Evolutionary conservation across 2,888 invertebrate species (phyloP), one percentile per base, ranked within the genome.

Genomic region (Petrolisthes cinctipes): DNA sequence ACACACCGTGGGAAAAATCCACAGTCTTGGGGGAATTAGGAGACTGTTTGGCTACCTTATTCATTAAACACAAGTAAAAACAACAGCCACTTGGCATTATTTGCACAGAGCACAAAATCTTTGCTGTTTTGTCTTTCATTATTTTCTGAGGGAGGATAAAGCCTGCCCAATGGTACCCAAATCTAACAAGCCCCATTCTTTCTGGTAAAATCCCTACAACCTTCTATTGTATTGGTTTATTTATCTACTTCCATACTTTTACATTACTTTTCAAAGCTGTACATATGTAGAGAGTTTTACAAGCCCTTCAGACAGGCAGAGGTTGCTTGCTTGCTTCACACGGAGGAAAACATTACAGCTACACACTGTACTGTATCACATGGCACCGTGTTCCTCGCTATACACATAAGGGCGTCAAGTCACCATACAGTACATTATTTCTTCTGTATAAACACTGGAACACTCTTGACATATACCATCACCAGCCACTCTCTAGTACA

Each of bases 61-160:
- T 81, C 81, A 75, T 81, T n/a, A 86, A 86, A 86, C n/a, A 85
- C 81, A 86, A 86, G 75, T 81, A 81, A 81, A 86, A 57, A 86
- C 56, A 86, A 81, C 81, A 54, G 54, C 51, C 9, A 20, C 51
- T 37, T 83, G 71, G 56, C 79, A 53, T 79, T n/a, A 17, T 79
- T 54, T 54, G 9, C 54, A 17, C 17, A 79, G 17, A 51, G 54
- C 79, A 79, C 17, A 79, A 79, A 79, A 79, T 54, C 54, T 71
- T 6, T n/a, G n/a, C 6, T n/a, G 9, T n/a, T 61, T 78, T 76
- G 51, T 66, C 61, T n/a, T 76, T 17, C 76, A 84, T 51, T 78
- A 51, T 37, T 57, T 83, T 57, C 54, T n/a, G 17, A 9, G 51
- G 37, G 23, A 17, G 14, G 56, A 57, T 73, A 84, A 56, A 66